Evolutionary conservation across 1,140 invertebrate genomes (phyloP).

Genomic region (Meloidogyne chitwoodi): DNA sequence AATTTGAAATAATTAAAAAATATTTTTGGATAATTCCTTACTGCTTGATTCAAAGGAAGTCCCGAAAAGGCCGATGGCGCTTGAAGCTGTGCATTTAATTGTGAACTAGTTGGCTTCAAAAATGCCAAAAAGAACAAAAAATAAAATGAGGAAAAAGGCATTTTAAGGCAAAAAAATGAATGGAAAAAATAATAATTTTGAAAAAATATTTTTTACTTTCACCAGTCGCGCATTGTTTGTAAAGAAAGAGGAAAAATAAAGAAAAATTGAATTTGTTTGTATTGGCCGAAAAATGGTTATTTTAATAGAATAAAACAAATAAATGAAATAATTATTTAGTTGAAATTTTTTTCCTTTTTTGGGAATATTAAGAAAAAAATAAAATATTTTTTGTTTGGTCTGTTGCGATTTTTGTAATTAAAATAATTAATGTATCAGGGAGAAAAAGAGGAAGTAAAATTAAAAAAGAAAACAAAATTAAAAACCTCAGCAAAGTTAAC

Average conservation of each 20-base stretch:
- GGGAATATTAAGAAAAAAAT: neutral
- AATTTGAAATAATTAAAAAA: neutral
- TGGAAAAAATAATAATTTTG: neutral
- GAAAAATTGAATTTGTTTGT: neutral
- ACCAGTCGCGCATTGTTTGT: neutral
- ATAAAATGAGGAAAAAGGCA: neutral
- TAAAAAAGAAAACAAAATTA: no score
- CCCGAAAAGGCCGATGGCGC: neutral
- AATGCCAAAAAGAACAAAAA: neutral
- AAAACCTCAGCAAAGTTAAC: neutral
- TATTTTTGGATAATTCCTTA: neutral
- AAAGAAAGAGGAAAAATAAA: neutral
- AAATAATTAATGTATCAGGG: no score
- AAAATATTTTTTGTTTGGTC: neutral
- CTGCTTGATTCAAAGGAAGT: constrained; percentile 13
- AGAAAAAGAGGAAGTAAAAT: neutral
- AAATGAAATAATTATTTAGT: neutral
- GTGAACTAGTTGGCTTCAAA: neutral
- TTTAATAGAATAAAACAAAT: neutral
- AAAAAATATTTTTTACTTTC: neutral
- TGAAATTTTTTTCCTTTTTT: neutral
- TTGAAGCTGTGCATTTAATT: neutral
- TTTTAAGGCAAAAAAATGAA: neutral
- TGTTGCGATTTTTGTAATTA: no score
- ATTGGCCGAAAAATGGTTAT: neutral